Evolutionary conservation across 2,113 vertebrate genomes (phyloP).

Genomic region (Ovis aries): DNA sequence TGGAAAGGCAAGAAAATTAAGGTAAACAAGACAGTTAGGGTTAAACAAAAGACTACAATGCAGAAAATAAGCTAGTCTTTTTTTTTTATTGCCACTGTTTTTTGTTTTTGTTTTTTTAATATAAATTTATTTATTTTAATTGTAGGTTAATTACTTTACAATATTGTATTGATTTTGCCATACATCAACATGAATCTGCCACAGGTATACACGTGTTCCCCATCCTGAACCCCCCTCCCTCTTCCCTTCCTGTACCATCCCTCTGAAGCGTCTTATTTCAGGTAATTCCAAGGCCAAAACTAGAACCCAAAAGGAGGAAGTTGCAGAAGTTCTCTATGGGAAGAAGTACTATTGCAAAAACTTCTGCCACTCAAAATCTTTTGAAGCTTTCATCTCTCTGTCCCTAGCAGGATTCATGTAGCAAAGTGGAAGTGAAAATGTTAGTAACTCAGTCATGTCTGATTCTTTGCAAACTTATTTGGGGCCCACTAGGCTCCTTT

Average conservation of each 20-base stretch:
- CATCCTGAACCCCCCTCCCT: too few relatives aligned
- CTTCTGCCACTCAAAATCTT: conserved; percentile 9
- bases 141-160: too few relatives aligned
- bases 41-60: background rate
- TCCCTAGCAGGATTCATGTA: background rate
- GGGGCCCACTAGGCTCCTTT: background rate
- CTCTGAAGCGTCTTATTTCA: background rate
- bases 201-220: too few relatives aligned
- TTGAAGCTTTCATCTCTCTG: background rate
- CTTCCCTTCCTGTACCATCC: too few relatives aligned
- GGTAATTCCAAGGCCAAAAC: background rate
- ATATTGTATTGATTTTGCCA: too few relatives aligned
- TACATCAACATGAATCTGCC: too few relatives aligned
- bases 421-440: background rate
- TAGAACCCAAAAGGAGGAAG: background rate
- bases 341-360: background rate
- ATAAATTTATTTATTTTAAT: too few relatives aligned
- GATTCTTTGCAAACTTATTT: background rate
- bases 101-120: too few relatives aligned
- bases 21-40: background rate
- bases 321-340: background rate
- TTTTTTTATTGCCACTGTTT: too few relatives aligned
- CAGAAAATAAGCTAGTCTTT: background rate
- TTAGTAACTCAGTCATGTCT: background rate
- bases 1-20: background rate